Evolutionary conservation across 2,113 vertebrate species (phyloP), one percentile per base, ranked within the genome.

Genomic region (Motacilla tschutschensis): DNA sequence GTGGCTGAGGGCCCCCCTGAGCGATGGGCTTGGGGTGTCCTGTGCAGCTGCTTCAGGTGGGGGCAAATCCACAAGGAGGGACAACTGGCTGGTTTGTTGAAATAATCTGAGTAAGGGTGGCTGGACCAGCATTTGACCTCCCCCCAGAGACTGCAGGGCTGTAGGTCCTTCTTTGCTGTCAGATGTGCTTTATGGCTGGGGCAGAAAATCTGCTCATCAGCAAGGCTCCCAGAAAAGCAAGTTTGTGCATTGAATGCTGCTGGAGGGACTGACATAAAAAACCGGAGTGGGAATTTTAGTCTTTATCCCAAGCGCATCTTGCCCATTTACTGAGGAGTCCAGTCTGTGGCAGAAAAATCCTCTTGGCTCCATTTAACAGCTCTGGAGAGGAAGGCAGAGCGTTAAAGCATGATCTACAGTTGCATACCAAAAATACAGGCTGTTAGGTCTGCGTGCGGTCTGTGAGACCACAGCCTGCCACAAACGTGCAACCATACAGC

Each of bases 1-100:
- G 47, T 3, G 7, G 38, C 53, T 14, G 2, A 24, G 17, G 48
- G 35, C 12, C n/a, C 14, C 8, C 35, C 31, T 0, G 0, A 40
- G 54, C 0, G 0, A 53, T 8, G 59, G 67, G 33, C 59, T 47
- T 29, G 38, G 8, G 1, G 0, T 28, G 25, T 29, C 67, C 72
- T 3, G 1, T 6, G 46, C 31, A 67, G 76, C 50, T 4, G 16
- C 41, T 77, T 50, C 38, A 38, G 60, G 33, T 1, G 1, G 25
- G n/a, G 25, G 4, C 0, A 4, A 60, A 28, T 33, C 66, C 59
- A 40, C 33, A 35, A 44, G n/a, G 74, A 59, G 26, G 17, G 33
- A 11, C 3, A 2, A 22, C 38, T n/a, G 40, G 17, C 51, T 14
- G 3, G 13, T 65, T 65, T 85, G 29, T 38, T 53, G 57, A 70